Evolutionary conservation across 37 sponge, comb jelly and placozoan species (phyloP).

Genomic region (Hormiphora californensis): DNA sequence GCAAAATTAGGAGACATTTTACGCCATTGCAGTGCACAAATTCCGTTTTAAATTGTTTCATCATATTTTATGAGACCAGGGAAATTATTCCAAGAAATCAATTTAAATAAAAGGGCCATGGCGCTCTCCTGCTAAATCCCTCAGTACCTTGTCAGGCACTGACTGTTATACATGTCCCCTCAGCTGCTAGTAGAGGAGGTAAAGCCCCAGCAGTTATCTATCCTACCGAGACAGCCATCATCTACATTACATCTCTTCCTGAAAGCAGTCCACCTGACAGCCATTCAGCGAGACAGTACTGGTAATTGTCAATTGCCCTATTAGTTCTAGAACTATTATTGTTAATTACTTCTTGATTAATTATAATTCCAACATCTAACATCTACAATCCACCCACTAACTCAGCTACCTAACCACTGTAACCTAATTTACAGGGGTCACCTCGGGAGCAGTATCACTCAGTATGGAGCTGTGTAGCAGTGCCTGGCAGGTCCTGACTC

Average conservation of each 20-base stretch:
- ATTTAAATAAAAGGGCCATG: no score
- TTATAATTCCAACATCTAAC: not conserved
- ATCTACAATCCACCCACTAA: no score
- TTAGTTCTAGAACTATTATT: not conserved
- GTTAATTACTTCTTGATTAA: not conserved
- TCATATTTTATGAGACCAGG: no score
- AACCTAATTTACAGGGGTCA: not conserved
- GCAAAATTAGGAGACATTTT: no score
- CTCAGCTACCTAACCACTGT: not conserved
- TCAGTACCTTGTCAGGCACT: not conserved
- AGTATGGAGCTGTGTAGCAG: constrained; percentile 9
- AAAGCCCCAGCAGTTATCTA: not conserved
- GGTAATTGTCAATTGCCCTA: not conserved
- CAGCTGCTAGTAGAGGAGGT: constrained; percentile 24
- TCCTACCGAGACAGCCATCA: not conserved
- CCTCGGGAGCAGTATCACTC: not conserved
- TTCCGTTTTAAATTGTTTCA: no score
- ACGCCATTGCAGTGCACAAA: no score
- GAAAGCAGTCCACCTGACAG: not conserved
- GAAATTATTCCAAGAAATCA: no score
- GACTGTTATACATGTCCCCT: not conserved
- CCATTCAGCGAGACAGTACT: no score
- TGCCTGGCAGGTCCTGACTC: constrained; percentile 10
- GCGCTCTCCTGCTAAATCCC: no score
- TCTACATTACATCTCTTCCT: not conserved